Conservation (phyloP, 2,888 invertebrate species). For the Napeogenes inachia region DNA sequence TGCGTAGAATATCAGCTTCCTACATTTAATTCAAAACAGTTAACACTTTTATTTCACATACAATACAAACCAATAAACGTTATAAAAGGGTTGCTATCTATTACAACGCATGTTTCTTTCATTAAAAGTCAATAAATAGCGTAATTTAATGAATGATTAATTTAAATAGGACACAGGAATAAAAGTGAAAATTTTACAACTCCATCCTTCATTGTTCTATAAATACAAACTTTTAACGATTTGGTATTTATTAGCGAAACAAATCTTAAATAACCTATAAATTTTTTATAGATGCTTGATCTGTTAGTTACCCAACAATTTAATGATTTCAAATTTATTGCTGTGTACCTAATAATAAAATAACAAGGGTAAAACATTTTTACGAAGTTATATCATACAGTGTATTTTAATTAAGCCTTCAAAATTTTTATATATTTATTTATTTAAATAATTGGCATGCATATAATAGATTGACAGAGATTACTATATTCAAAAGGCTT, state of each 20-base stretch:
- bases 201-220: conserved; percentile 15
- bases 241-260: conserved; percentile 59
- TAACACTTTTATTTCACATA: no score
- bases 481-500: no score
- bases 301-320: conserved; percentile 37
- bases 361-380: no score
- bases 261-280: conserved; percentile 61
- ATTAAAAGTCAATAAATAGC: conserved; percentile 4
- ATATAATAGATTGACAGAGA: no score
- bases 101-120: neutral
- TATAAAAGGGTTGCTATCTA: no score
- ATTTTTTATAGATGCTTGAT: conserved; percentile 66
- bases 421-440: no score
- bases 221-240: conserved; percentile 41
- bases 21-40: no score
- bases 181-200: conserved; percentile 5
- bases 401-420: no score
- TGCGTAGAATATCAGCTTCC: no score
- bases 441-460: no score
- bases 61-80: no score
- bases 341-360: neutral
- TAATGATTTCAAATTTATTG: conserved; percentile 2
- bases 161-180: neutral
- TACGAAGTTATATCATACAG: no score
- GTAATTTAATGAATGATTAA: neutral